Evolutionary conservation across 2,888 invertebrate genomes (phyloP).

Genomic region (Ichneumon xanthorius): DNA sequence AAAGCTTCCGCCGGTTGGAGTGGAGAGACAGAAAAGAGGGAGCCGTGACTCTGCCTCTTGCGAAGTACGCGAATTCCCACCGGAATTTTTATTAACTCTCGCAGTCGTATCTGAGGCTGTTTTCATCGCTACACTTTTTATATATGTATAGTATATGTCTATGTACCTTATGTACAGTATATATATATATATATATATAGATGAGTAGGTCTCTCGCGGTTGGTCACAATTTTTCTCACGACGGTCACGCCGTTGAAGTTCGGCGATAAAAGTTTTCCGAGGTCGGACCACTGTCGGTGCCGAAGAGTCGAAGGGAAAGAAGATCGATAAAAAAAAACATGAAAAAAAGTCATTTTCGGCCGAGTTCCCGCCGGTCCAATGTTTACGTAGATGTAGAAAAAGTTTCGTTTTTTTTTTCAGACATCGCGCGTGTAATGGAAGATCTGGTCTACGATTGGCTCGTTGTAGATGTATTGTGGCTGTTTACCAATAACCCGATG

Average conservation of each 20-base stretch:
- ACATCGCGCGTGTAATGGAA: too few relatives aligned
- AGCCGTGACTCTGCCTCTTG: not conserved
- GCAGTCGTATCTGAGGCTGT: conserved; percentile 21
- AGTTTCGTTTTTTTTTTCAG: too few relatives aligned
- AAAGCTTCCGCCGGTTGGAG: conserved; percentile 19
- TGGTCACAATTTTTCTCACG: conserved; percentile 32
- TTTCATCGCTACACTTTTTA: conserved; percentile 20
- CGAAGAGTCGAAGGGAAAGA: not conserved
- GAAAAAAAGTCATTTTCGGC: not conserved
- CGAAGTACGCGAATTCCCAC: conserved; percentile 40
- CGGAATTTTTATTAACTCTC: conserved; percentile 54
- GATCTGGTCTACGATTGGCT: too few relatives aligned
- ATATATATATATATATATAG: not conserved
- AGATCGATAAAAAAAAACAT: not conserved
- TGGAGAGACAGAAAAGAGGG: not conserved
- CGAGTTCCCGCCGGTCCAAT: too few relatives aligned
- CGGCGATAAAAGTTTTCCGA: conserved; percentile 6
- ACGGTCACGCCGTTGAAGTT: conserved; percentile 16
- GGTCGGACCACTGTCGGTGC: conserved; percentile 1
- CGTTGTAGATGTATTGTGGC: too few relatives aligned
- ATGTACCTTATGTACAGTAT: not conserved
- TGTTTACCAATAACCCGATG: too few relatives aligned
- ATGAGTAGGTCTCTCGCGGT: not conserved
- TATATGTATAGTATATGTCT: not conserved
- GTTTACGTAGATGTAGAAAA: too few relatives aligned